Base-by-base conservation (phyloP, 2,113 vertebrate genomes). In the Phocoena phocoena region DNA sequence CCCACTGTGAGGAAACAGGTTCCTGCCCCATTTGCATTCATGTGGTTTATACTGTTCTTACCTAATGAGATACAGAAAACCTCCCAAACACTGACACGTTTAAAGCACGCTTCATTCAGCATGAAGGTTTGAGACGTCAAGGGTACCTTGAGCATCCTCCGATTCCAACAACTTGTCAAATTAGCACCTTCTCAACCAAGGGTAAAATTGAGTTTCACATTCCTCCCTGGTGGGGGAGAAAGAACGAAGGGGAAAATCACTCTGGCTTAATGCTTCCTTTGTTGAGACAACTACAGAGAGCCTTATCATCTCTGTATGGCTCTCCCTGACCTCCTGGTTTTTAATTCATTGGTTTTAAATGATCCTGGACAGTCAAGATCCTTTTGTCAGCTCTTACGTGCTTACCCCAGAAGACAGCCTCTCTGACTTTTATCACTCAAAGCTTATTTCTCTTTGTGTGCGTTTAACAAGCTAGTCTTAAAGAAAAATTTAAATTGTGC, bases 101-200 rank as follows among this genome's bases (percentile, higher is more conserved):
- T 98, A 99, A 99, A 98, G 98, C 98, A 98, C 98, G 98, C 98
- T 99, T 99, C 99, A 99, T 99, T 98, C 99, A 98, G 99, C 99
- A 99, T 98, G 98, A 99, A 99, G 98, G 98, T 99, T 99, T 99
- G 99, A 99, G 99, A 98, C 99, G 99, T 99, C 99, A 99, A 99
- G 99, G 99, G 99, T 99, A 99, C 98, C 98, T 99, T 98, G 99
- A 99, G 99, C 99, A 99, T 98, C 99, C 99, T 99, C 98, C 97
- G 98, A 98, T 98, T 99, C 98, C 98, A 99, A 98, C 98, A 98
- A 98, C 99, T 99, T 99, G 98, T 99, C 99, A 99, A 99, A 99
- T 99, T 99, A 99, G 99, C 99, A 99, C 99, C 98, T 99, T 98
- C 97, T 98, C 98, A 98, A 98, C 98, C 93, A 96, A 98, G 99